Percentiles rank a stretch among this genome's conserved stretches.
Evolutionary conservation across 1,140 invertebrate species (phyloP).

Genomic region (Penaeus chinensis): DNA sequence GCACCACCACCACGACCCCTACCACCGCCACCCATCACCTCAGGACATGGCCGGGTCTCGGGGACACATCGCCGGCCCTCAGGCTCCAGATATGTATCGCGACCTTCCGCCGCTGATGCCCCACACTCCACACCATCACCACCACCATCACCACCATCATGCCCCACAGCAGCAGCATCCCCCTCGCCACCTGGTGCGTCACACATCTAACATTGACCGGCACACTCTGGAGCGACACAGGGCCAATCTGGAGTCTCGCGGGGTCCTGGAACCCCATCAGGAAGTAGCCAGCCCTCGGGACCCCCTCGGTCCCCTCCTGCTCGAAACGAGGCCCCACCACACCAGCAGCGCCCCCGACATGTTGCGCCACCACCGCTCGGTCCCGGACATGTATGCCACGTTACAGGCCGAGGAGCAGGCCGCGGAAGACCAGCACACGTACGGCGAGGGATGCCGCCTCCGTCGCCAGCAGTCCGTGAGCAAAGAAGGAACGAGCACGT

Average conservation of each 20-base stretch:
- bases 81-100: slow-evolving; percentile 59
- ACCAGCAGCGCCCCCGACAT: slow-evolving; percentile 45
- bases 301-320: slow-evolving; percentile 26
- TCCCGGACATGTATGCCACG: slow-evolving; percentile 63
- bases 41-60: slow-evolving; percentile 59
- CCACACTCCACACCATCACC: slow-evolving; percentile 63
- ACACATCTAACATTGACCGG: slow-evolving; percentile 62
- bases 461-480: slow-evolving; percentile 63
- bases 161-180: slow-evolving; percentile 54
- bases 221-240: slow-evolving; percentile 60
- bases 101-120: slow-evolving; percentile 62
- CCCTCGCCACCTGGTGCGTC: slow-evolving; percentile 58
- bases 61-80: slow-evolving; percentile 45
- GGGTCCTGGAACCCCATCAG: slow-evolving; percentile 54
- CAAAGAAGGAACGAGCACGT: slow-evolving; percentile 61
- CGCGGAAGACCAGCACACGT: slow-evolving; percentile 58
- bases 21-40: slow-evolving; percentile 61
- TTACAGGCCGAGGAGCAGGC: slow-evolving; percentile 55
- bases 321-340: slow-evolving; percentile 22
- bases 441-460: slow-evolving; percentile 60
- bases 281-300: slow-evolving; percentile 55
- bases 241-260: slow-evolving; percentile 48
- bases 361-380: slow-evolving; percentile 61
- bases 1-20: slow-evolving; percentile 63
- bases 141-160: slow-evolving; percentile 64